phyloP scores from a whole-genome alignment of 2,888 invertebrate genomes.

The Philonicus albiceps region DNA sequence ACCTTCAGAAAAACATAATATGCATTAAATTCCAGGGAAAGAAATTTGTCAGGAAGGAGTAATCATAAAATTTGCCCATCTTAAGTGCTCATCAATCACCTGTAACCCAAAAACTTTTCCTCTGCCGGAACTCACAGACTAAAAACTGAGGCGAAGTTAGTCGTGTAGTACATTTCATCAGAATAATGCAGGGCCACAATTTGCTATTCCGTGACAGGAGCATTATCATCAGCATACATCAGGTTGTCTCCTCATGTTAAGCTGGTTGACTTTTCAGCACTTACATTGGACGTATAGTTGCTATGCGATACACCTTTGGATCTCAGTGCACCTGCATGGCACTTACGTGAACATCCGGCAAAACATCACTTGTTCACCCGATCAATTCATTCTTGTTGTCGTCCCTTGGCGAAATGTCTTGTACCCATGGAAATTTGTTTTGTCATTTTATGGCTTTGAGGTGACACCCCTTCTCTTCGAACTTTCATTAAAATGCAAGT shows the following conservation, averaged over 20 bases:
- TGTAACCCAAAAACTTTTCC: neutral
- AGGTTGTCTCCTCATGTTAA: conserved; percentile 6
- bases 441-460: neutral
- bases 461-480: neutral
- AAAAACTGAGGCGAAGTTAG: neutral
- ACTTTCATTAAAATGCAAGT: conserved; percentile 21
- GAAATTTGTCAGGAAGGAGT: neutral
- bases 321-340: neutral
- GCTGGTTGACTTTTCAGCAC: neutral
- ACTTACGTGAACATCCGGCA: neutral
- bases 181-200: conserved; percentile 9
- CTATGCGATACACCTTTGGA: neutral
- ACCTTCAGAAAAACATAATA: neutral
- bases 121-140: neutral
- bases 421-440: neutral
- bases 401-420: neutral
- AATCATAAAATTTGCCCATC: neutral
- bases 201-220: neutral
- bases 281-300: neutral
- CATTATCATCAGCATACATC: conserved; percentile 13
- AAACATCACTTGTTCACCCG: neutral
- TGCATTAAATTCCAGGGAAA: neutral
- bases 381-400: conserved; percentile 1
- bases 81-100: conserved; percentile 18
- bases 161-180: conserved; percentile 11